Conservation (phyloP, 64 coral and sea anemone species). For the Stichodactyla mertensii region DNA sequence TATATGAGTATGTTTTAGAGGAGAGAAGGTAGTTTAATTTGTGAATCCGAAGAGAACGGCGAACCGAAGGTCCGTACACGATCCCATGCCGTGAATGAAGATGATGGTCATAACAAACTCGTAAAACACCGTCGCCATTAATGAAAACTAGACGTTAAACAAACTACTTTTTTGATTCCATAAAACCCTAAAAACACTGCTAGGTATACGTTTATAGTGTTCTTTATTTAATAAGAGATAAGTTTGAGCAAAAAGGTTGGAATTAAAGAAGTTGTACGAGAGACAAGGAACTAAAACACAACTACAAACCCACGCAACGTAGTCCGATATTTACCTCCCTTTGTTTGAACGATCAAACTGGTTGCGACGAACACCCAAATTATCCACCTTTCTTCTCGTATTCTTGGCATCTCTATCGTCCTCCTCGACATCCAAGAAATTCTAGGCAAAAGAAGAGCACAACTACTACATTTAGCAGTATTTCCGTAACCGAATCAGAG, state of each 20-base stretch:
- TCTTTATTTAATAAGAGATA: neutral
- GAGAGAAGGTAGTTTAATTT: neutral
- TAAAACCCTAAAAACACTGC: neutral
- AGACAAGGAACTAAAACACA: constrained; percentile 8
- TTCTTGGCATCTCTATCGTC: constrained; percentile 5
- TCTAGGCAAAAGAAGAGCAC: neutral
- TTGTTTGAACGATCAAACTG: constrained; percentile 21
- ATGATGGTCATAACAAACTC: constrained; percentile 5
- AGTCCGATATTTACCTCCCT: constrained; percentile 23
- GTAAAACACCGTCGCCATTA: neutral
- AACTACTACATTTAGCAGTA: constrained; percentile 6
- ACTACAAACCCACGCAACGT: neutral
- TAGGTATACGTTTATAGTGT: neutral
- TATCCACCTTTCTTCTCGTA: constrained; percentile 16
- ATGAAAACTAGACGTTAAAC: neutral
- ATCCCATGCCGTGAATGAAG: constrained; percentile 17
- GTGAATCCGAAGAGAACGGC: neutral
- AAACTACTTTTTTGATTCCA: neutral
- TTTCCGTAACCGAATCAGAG: neutral
- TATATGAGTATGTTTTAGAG: neutral
- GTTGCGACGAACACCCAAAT: constrained; percentile 12
- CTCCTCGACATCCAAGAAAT: constrained; percentile 14
- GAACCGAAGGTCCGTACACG: neutral
- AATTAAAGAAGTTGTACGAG: neutral
- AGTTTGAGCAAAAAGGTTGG: neutral